Base-by-base conservation (phyloP, 2,888 invertebrate species). In the Charanyca ferruginea region DNA sequence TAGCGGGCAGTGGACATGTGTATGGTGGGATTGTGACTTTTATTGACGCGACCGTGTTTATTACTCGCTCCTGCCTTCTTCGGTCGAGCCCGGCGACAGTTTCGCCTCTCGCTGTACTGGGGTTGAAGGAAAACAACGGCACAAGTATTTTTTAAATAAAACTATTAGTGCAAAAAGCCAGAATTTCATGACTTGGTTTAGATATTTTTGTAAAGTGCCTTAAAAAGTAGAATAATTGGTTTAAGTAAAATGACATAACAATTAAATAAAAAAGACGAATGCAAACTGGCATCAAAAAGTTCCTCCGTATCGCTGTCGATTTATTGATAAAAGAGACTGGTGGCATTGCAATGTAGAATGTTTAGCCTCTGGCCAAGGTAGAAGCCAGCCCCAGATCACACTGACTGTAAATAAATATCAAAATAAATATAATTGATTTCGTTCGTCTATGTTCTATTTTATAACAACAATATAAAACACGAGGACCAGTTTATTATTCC, bases 1-100 rank as follows among this genome's bases (percentile, higher is more conserved):
- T 89, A 79, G 85, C 78, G 72, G 80, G 71, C 80, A 84, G 86
- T 83, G 85, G 93, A 94, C 94, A 89, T 90, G 86, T 93, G 93
- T 94, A 94, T 94, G 89, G 93, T 88, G 83, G 84, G 75, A 83
- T 83, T 77, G 77, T 90, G 93, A 93, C 94, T 94, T 92, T 92
- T 93, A 94, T 93, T 93, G 94, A 93, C 93, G 85, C 88, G 81
- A 73, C 85, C 88, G 90, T 87, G 93, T 93, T 93, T 93, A 93
- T 93, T 92, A 90, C 88, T 89, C 81, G 84, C 83, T 82, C 84
- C 83, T 85, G 65, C 87, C 86, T 85, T 89, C 88, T 88, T 84
- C 79, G 87, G 80, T 55, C 60, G 77, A 76, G 76, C 55, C 69
- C 79, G 78, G 81, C 75, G 87, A 87, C 87, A 86, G 87, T 84